phyloP scores from a whole-genome alignment of 1,140 invertebrate species.

The Trichogramma pretiosum region DNA sequence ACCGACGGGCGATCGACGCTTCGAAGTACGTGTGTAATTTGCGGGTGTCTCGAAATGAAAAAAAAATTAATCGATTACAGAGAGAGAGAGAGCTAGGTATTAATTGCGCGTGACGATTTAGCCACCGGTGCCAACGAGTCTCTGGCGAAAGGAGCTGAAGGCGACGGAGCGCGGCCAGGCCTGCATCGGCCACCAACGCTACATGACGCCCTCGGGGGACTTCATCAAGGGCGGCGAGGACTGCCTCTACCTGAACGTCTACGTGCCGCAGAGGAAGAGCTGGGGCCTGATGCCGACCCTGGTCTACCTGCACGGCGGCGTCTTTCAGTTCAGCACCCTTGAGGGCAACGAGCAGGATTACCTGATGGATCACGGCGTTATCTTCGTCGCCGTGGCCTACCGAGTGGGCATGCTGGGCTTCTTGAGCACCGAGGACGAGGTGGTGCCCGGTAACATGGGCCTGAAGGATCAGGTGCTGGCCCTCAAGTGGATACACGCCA shows the following conservation, averaged over 20 bases:
- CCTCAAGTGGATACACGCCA: not conserved
- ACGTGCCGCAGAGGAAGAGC: not conserved
- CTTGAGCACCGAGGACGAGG: conserved; percentile 6
- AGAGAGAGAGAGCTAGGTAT: not conserved
- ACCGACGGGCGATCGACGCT: not conserved
- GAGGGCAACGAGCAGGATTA: not conserved
- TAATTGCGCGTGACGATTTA: no score
- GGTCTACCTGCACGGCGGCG: conserved; percentile 2
- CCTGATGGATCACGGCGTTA: not conserved
- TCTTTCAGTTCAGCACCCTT: not conserved
- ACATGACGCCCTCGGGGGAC: not conserved
- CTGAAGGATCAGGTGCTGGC: conserved; percentile 6
- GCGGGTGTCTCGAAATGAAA: no score
- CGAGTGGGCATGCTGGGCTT: not conserved
- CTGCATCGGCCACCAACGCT: not conserved
- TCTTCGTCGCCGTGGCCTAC: not conserved
- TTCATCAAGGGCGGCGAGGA: not conserved
- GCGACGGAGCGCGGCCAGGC: not conserved
- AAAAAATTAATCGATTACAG: no score
- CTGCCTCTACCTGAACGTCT: conserved; percentile 2
- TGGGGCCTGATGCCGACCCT: not conserved
- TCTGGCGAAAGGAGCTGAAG: not conserved
- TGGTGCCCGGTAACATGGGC: conserved; percentile 6
- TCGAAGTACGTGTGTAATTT: not conserved
- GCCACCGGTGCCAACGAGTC: not conserved